Conservation (phyloP, 2,113 vertebrate genomes). For the Theristicus caerulescens region DNA sequence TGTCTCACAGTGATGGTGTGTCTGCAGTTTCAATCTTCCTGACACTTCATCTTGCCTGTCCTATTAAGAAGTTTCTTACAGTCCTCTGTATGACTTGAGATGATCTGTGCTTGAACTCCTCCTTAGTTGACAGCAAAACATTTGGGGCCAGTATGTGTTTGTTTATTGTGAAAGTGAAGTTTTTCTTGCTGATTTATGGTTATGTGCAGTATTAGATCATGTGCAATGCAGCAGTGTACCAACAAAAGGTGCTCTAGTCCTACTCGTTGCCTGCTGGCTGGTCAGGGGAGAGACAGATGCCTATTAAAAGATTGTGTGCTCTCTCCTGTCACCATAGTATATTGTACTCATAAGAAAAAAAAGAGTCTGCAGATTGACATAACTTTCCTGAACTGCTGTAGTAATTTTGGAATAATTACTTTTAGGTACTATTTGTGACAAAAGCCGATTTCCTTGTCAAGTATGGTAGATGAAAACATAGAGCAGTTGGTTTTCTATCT, state of each 20-base stretch:
- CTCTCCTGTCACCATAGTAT: not conserved
- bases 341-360: not conserved
- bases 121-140: not conserved
- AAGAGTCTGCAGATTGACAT: too few relatives aligned
- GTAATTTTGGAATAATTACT: not conserved
- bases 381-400: not conserved
- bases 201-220: not conserved
- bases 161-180: not conserved
- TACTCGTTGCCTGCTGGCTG: not conserved
- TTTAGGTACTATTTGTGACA: not conserved
- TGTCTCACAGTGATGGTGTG: not conserved
- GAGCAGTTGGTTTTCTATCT: not conserved
- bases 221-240: not conserved
- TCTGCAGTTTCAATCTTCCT: not conserved
- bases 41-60: not conserved
- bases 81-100: not conserved
- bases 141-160: not conserved
- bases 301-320: not conserved
- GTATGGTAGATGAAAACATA: not conserved
- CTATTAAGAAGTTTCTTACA: not conserved
- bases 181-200: not conserved
- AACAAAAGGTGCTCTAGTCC: not conserved
- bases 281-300: not conserved
- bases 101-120: not conserved
- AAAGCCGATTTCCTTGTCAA: not conserved